Evolutionary conservation across 2,113 vertebrate species (phyloP), one percentile per base, ranked within the genome.

Genomic region (Lampris megalopsis): DNA sequence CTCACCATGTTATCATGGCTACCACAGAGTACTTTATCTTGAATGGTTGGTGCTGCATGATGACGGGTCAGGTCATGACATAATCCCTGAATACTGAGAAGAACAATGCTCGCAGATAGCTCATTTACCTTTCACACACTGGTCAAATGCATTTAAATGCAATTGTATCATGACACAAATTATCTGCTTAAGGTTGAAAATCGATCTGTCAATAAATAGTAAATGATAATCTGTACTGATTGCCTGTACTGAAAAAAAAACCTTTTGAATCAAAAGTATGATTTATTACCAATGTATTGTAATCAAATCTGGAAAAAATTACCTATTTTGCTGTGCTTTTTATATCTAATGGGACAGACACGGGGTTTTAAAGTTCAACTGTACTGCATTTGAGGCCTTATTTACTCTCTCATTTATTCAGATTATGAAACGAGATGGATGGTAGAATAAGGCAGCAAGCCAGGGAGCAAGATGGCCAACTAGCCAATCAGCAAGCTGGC

Each of bases 101-200:
- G 80, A 77, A 67, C 40, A 0, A 52, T 10, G 72, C 64, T 81
- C 66, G 63, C n/a, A 65, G 58, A 36, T 5, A 9, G 11, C 65
- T 49, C 47, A 70, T 73, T 79, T 73, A 13, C 52, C 9, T 59
- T 59, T 59, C 57, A 40, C 36, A 59, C 50, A 47, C 68, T 43
- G 65, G 37, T 80, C 81, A 69, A 70, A 62, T 75, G 75, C 62
- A 49, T 64, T 69, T 67, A n/a, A 48, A 61, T 79, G 56, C 75
- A 73, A 37, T 58, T 67, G 71, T 24, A 24, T 73, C 78, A 79
- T 75, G 77, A 78, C 40, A 78, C 61, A 41, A 58, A 70, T 73
- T 76, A 41, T 48, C 52, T n/a, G 37, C 9, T 70, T 61, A 87
- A 82, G 79, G 79, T 79, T 71, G 36, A 67, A 69, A 68, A 75